Evolutionary conservation across 2,888 invertebrate genomes (phyloP), one percentile per base, ranked within the genome.

Genomic region (Microplitis manilae): DNA sequence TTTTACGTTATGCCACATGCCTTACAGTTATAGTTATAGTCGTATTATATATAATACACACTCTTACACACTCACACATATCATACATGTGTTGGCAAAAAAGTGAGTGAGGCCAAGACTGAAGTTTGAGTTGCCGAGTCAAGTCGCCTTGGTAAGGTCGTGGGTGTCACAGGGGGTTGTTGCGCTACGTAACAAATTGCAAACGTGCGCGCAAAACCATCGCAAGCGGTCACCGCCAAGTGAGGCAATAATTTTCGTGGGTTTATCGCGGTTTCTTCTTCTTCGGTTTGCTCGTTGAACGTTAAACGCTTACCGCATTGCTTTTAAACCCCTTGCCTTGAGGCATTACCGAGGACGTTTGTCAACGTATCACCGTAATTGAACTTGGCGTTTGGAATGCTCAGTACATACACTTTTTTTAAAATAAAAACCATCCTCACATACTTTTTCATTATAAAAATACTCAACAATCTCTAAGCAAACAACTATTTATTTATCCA

Each of bases 201-300:
- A 76, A 77, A 79, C 62, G 80, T 75, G 77, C 65, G 67, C 75
- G 60, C 69, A 30, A 68, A 64, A 74, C 61, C 68, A 40, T 50
- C 8, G 77, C 73, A 76, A 71, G 67, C 69, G 75, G 82, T 81
- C 82, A 81, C 83, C 83, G 85, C 86, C 84, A 83, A 82, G 81
- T 82, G 82, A 78, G 82, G 87, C 85, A 87, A 86, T 88, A 88
- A 87, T 84, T 87, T 86, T 81, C 82, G 83, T 82, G 83, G 84
- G 83, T 88, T 88, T 88, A 88, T 88, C 85, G 87, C 80, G 82
- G 82, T 79, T 38, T 74, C 61, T 77, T 82, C 83, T 87, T 82
- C 83, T 87, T 86, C 86, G 84, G 80, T 83, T 86, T 85, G 81
- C 84, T 81, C 81, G 9, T 76, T 71, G 30, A 71, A 50, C 13